Percentiles rank a stretch among this genome's conserved stretches.
Evolutionary conservation across 2,797 vertebrate species (phyloP).

Genomic region (Emys orbicularis): DNA sequence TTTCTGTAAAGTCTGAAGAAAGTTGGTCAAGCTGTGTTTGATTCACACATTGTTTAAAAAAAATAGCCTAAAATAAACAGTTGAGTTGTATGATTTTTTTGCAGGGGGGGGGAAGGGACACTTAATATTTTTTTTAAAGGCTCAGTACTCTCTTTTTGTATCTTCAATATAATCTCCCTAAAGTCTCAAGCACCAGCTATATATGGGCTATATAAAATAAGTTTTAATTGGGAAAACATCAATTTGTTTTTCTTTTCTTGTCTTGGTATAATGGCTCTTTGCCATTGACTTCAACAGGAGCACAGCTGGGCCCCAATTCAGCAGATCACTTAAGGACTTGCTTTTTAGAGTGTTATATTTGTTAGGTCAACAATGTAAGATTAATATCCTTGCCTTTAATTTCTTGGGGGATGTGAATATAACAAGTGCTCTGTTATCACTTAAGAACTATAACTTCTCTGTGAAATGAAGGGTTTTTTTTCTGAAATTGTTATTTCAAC

Average conservation of each 20-base stretch:
- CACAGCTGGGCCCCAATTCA: not conserved
- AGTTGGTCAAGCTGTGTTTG: not conserved
- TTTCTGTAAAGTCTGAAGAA: not conserved
- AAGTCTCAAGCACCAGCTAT: not conserved
- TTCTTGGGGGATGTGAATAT: not conserved
- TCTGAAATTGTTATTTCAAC: not conserved
- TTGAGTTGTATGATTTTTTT: not conserved
- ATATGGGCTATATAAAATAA: not conserved
- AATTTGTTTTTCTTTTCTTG: not conserved
- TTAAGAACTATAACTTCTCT: not conserved
- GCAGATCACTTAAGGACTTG: not conserved
- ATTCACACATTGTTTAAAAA: not conserved
- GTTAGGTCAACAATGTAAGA: accelerated
- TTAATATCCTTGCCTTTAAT: not conserved
- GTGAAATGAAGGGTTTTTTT: not conserved
- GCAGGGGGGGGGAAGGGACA: too few species aligned
- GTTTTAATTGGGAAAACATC: not conserved
- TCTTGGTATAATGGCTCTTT: not conserved
- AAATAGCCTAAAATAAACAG: not conserved
- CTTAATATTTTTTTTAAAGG: not conserved
- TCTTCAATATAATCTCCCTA: not conserved
- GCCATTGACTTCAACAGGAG: not conserved
- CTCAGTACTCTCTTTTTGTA: not conserved
- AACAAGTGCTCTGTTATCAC: not conserved
- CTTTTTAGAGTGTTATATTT: not conserved